Evolutionary conservation across 1,140 invertebrate genomes (phyloP), one percentile per base, ranked within the genome.

Genomic region (Bradysia coprophila): DNA sequence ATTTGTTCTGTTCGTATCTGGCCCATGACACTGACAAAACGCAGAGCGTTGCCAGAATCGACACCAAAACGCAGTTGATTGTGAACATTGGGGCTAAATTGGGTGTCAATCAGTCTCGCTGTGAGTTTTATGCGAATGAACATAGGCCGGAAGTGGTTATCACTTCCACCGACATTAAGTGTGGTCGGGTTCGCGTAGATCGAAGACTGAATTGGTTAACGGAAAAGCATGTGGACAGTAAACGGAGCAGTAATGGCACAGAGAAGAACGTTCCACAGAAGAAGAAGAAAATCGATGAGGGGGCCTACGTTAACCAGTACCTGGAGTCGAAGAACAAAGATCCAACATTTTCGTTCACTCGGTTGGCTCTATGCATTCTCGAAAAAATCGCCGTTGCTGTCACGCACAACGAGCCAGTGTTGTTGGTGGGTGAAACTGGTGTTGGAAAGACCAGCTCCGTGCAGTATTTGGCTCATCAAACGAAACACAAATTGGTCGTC

Each of bases 361-460:
- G 79, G 47, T 70, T 79, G 52, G 74, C 88, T 2, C 66, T 76
- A 21, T 77, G 75, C 51, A 66, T 98, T 2, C 56, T 98, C 18
- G 95, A 99, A 66, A 71, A 78, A 24, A 77, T 97, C 21, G 75
- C 81, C 9, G 79, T 78, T 43, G 87, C 84, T 57, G 73, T 97
- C 0, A 64, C 63, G 2, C 71, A 81, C 39, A 76, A 78, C 28
- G 95, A 99, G 62, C 88, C 94, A 0, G 85, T 98, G 2, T 63
- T 99, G 8, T 63, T 99, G 5, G 91, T 97, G 1, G 96, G 96
- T 38, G 96, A 99, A 66, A 99, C 95, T 1, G 96, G 95, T 34
- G 93, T 90, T 11, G 95, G 96, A 10, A 99, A 99, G 68, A 99
- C 96, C 0, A 88, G 88, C n/a, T 78, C 83, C 0, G 73, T 99